Conservation (phyloP, 1,140 invertebrate genomes). For the Agrypnia vestita region DNA sequence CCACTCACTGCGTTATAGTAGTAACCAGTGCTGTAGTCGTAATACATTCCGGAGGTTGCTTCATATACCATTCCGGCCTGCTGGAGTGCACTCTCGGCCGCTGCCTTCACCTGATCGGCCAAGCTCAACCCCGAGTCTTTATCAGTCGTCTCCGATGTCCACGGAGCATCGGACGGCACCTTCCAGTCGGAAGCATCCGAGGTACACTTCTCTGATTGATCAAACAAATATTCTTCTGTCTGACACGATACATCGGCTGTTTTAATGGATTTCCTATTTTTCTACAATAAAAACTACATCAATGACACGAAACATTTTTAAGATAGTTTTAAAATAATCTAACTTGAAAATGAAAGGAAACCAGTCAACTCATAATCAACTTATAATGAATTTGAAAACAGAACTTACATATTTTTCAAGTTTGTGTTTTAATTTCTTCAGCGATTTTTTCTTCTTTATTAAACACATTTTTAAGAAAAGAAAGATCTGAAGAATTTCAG, state of each 20-base stretch:
- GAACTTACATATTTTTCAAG: constrained; percentile 61
- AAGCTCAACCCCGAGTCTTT: constrained; percentile 71
- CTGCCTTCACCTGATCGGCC: constrained; percentile 83
- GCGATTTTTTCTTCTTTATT: constrained; percentile 63
- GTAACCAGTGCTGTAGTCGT: constrained; percentile 90
- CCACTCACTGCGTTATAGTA: constrained; percentile 90
- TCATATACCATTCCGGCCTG: constrained; percentile 89
- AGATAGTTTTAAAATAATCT: not conserved
- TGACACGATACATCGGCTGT: constrained; percentile 29
- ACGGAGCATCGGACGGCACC: not conserved
- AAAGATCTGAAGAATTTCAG: constrained; percentile 65
- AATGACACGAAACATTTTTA: not conserved
- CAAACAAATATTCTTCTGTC: constrained; percentile 13
- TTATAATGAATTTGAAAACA: constrained; percentile 8
- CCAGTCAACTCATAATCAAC: not conserved
- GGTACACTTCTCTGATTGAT: not conserved
- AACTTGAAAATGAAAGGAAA: not conserved
- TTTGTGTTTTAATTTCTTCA: constrained; percentile 64
- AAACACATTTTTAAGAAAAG: constrained; percentile 66
- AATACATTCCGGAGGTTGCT: constrained; percentile 88
- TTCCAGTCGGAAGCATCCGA: constrained; percentile 25
- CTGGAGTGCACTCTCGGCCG: constrained; percentile 81
- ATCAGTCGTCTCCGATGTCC: not conserved
- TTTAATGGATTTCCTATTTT: not conserved
- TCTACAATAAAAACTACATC: not conserved